Base-by-base conservation (phyloP, 2,888 invertebrate species). In the Ypsolopha scabrella region DNA sequence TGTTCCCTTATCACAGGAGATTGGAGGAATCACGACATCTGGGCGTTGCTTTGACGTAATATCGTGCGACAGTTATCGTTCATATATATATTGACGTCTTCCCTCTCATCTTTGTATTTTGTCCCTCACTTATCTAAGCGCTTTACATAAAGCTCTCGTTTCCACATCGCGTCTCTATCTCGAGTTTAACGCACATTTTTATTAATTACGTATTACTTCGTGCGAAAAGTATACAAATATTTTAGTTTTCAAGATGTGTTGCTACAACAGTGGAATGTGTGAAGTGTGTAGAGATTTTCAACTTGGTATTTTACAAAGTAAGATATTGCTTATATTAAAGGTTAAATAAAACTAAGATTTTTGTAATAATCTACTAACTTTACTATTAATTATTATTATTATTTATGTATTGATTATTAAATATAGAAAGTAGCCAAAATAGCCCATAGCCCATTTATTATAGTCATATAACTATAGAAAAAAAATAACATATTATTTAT, bases 21-120 rank as follows among this genome's bases (percentile, higher is more conserved):
- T 80, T 80, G 72, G 72, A 77, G 70, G 67, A 72, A 77, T 75
- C 77, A 68, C 71, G 71, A 70, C 78, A 75, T 73, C 80, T 72
- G 83, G 82, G 80, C 82, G 82, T 80, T 80, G 67, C 79, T 82
- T 78, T 86, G 86, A 86, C 86, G 86, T 85, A 82, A 80, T 67
- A 75, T 78, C 77, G 75, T 70, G 67, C 65, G 77, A 76, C 65
- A 71, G 83, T 77, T 86, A 85, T 68, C 75, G 75, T 70, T 65
- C 78, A 72, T 77, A 85, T 86, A 85, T 79, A 86, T 82, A 83
- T 70, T 75, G 80, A 76, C 73, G 78, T 70, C 72, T 76, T 70
- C 65, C 63, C 65, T 68, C 64, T 63, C 69, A 68, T 58, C 71
- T 65, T 72, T 69, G 76, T 83, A 85, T 85, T 83, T 76, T 72